Evolutionary conservation across 2,113 vertebrate genomes (phyloP), one percentile per base, ranked within the genome.

Genomic region (Apaloderma vittatum): DNA sequence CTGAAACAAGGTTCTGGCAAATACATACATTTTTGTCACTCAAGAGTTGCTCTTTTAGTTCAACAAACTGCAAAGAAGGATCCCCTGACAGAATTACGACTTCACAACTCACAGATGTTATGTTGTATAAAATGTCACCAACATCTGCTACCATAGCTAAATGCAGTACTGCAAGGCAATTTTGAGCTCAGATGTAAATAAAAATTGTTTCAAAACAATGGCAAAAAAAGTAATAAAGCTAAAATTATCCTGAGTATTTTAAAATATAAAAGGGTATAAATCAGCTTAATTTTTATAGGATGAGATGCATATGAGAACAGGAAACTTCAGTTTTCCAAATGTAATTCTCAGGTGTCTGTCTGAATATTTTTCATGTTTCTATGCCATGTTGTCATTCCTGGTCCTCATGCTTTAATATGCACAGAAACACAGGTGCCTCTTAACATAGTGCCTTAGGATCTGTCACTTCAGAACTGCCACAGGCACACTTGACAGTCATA

Each of bases 31-130:
- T 36, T 68, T 73, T 89, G 48, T 51, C 58, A 84, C 18, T 93
- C 76, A 83, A 43, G 48, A 80, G 59, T 48, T 74, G 73, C 76
- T 89, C 76, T 93, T 89, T 87, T 78, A 49, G 27, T 86, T 74
- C 91, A 58, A 86, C 22, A 71, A 86, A 75, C 37, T 81, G 76
- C 48, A 46, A 94, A 77, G 80, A 94, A 80, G 48, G 45, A 86
- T 89, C 43, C 70, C 55, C 51, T 80, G 48, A 70, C 72, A 86
- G 79, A 89, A 94, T 89, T 46, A 86, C 10, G 57, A 80, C 70
- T 95, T 90, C 72, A 37, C 20, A 91, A 45, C 37, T 91, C 57
- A 86, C 82, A 95, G 93, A 55, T 95, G 93, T 89, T 97, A 89
- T 63, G 68, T 34, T 91, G 72, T 59, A 32, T 77, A 81, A 88